phyloP scores from a whole-genome alignment of 2,113 vertebrate species.

The Climacteris rufus region DNA sequence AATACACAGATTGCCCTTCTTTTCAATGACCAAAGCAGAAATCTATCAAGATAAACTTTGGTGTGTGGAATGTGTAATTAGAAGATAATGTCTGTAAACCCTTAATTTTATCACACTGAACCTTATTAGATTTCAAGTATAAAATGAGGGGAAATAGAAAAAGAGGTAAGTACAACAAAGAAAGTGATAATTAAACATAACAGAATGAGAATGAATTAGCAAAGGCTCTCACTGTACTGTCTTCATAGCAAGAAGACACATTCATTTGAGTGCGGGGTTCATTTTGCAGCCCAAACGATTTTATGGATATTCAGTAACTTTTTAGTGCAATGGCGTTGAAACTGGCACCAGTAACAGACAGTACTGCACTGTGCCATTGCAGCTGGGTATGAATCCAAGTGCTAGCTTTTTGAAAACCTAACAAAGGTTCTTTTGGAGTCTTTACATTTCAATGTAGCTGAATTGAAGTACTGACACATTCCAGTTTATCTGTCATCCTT shows the following conservation, averaged over 20 bases:
- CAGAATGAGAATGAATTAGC: constrained; percentile 42
- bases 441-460: constrained; percentile 58
- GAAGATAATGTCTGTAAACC: not conserved
- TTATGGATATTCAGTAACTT: constrained; percentile 56
- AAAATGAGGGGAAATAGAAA: not conserved
- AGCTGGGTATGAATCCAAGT: constrained; percentile 56
- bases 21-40: not conserved
- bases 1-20: not conserved
- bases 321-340: constrained; percentile 25
- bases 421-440: constrained; percentile 64
- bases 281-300: not conserved
- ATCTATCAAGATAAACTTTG: not conserved
- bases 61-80: not conserved
- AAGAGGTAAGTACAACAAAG: not conserved
- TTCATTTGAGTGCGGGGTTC: not conserved
- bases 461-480: constrained; percentile 46
- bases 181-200: not conserved
- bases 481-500: not conserved
- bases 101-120: not conserved
- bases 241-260: constrained; percentile 28
- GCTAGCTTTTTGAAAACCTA: constrained; percentile 46
- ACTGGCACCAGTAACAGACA: constrained; percentile 42
- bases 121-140: not conserved
- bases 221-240: constrained; percentile 23
- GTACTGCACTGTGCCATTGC: constrained; percentile 64